A percentile compares a stretch with the other conserved stretches of the same genome.
These are phyloP conservation scores for Drosophila rubida DNA, from an alignment of 2,888 invertebrate species.

Conservation along the genomic window DNA sequence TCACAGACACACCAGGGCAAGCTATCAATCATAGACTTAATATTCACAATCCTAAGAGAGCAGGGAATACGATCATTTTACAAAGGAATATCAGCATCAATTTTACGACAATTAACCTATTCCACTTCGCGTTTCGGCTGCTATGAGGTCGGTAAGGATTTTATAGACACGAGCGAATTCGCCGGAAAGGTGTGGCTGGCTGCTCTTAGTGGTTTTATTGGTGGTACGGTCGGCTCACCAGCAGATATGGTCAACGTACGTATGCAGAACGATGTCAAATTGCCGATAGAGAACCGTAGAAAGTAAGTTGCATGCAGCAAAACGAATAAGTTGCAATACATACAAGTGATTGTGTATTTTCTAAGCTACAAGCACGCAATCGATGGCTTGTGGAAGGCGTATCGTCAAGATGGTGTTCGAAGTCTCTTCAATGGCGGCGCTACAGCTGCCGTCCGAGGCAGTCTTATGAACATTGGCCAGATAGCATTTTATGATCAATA, in stretches of 20 bases:
- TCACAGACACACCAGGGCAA: conserved; percentile 96
- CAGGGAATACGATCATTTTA: conserved; percentile 95
- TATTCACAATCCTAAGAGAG: conserved; percentile 76
- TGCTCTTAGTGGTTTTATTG: conserved; percentile 86
- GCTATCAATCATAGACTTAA: conserved; percentile 84
- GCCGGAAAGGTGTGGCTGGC: conserved; percentile 84
- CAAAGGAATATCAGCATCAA: conserved; percentile 96
- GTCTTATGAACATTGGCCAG: conserved; percentile 98
- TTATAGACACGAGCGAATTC: conserved; percentile 80
- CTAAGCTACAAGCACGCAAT: conserved; percentile 96
- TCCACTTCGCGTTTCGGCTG: conserved; percentile 93
- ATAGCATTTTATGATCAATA: conserved; percentile 98
- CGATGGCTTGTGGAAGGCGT: conserved; percentile 94
- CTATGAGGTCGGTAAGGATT: conserved; percentile 91
- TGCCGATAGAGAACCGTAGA: conserved; percentile 92
- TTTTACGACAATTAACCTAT: conserved; percentile 96
- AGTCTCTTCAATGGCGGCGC: conserved; percentile 94
- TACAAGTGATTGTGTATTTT: not conserved
- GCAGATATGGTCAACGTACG: conserved; percentile 99
- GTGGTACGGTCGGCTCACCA: conserved; percentile 97
- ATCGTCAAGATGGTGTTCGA: conserved; percentile 90
- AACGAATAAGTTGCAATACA: not conserved
- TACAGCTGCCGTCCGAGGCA: conserved; percentile 94
- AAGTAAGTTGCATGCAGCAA: conserved; percentile 88
- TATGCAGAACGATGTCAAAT: conserved; percentile 99